Conservation (phyloP, 2,797 vertebrate species). For the Bryconaethiops microstoma region DNA sequence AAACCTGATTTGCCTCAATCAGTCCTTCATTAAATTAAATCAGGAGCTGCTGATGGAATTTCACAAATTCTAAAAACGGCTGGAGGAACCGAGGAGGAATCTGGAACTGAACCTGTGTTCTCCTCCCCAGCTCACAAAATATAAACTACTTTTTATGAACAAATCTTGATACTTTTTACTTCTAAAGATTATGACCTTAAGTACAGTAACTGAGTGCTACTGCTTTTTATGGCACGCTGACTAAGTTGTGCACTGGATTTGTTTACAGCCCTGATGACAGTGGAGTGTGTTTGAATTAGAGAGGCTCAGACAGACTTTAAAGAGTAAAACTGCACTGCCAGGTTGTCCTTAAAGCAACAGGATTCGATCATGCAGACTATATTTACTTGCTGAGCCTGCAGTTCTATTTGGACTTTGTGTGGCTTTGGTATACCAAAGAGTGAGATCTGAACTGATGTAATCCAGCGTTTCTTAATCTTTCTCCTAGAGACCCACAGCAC, state of each 20-base stretch:
- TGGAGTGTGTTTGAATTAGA: constrained; percentile 19
- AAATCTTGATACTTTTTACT: neutral
- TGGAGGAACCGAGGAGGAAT: too few species aligned
- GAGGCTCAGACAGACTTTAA: constrained; percentile 45
- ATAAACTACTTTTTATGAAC: too few species aligned
- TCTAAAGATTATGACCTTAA: neutral
- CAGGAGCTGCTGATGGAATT: too few species aligned
- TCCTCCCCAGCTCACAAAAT: too few species aligned
- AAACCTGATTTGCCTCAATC: too few species aligned
- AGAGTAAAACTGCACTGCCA: constrained; percentile 34
- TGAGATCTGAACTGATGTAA: too few species aligned
- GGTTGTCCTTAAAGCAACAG: constrained; percentile 2
- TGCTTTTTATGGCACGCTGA: neutral
- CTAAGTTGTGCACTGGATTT: neutral
- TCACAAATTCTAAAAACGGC: too few species aligned
- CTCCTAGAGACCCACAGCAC: too few species aligned
- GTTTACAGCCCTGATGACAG: neutral
- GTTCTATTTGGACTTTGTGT: neutral
- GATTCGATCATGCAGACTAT: neutral
- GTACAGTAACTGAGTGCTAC: neutral
- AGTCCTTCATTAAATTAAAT: too few species aligned
- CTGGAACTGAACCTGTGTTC: too few species aligned
- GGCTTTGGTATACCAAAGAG: too few species aligned
- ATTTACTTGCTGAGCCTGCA: neutral
- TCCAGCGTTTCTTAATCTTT: too few species aligned